A percentile compares a stretch with the other conserved stretches of the same genome.
Conservation (phyloP, 2,888 invertebrate species). For the Microctonus brassicae region DNA sequence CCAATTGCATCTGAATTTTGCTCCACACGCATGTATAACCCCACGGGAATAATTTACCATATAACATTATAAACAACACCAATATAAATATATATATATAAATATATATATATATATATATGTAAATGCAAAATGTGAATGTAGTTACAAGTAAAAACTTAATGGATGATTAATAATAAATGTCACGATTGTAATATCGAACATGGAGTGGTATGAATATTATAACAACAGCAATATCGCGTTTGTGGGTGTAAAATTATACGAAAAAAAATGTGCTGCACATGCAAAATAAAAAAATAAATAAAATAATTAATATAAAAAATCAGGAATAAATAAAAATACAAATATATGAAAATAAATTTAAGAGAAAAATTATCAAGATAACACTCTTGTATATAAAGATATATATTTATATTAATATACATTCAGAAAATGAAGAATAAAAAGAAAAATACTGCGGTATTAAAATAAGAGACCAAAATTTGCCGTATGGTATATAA, state of each 20-base stretch:
- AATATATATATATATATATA: not conserved
- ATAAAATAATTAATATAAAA: not conserved
- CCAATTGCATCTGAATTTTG: constrained; percentile 7
- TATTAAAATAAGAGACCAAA: not conserved
- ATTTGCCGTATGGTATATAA: not conserved
- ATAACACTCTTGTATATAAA: not conserved
- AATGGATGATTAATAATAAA: not conserved
- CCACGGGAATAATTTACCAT: constrained; percentile 14
- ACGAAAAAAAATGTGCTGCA: not conserved
- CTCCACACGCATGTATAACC: constrained; percentile 23
- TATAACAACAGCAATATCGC: not conserved
- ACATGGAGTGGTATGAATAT: not conserved
- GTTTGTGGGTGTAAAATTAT: not conserved
- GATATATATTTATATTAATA: not conserved
- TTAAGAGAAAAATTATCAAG: not conserved
- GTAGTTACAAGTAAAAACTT: not conserved
- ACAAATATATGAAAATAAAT: not conserved
- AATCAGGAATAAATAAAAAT: not conserved
- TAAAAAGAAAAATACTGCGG: not conserved
- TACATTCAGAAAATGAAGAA: no score
- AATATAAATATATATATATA: not conserved
- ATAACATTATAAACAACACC: not conserved
- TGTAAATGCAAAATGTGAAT: not conserved
- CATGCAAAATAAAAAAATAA: not conserved
- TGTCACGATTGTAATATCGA: not conserved